phyloP scores from a whole-genome alignment of 1,140 invertebrate species.

The Dendroctonus ponderosae region DNA sequence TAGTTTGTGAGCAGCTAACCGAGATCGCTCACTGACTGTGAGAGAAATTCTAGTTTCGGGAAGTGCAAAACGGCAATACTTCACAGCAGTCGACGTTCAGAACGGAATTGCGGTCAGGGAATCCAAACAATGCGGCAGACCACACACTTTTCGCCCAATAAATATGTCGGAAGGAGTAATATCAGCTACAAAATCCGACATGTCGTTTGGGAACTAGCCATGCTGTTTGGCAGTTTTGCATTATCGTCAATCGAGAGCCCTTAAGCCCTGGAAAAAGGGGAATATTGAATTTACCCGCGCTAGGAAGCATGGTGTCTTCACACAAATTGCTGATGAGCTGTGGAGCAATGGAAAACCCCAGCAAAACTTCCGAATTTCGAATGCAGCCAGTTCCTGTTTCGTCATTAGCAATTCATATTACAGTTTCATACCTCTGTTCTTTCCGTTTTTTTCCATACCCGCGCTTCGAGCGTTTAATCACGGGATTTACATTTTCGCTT shows the following conservation, averaged over 20 bases:
- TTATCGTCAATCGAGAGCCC: no score
- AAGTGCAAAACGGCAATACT: conserved; percentile 17
- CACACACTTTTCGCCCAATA: conserved; percentile 12
- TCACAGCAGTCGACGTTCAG: conserved; percentile 2
- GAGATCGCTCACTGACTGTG: no score
- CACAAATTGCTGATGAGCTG: no score
- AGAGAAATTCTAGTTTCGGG: neutral
- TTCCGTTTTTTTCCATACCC: conserved; percentile 2
- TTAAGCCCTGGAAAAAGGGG: no score
- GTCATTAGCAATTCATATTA: conserved; percentile 8
- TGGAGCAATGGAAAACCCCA: neutral
- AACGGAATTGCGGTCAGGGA: conserved; percentile 18
- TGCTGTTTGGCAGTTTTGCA: neutral
- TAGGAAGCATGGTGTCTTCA: no score
- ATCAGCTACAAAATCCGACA: conserved; percentile 11
- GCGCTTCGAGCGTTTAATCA: conserved; percentile 6
- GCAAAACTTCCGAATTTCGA: no score
- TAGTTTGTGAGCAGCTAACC: no score
- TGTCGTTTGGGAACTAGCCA: neutral
- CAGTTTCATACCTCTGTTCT: neutral
- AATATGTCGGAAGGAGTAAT: conserved; percentile 20
- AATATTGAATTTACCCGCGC: no score
- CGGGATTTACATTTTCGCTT: conserved; percentile 16
- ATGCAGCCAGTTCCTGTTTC: neutral
- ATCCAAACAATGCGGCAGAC: conserved; percentile 18